Evolutionary conservation across 2,888 invertebrate species (phyloP).

Genomic region (Pollenia labialis): DNA sequence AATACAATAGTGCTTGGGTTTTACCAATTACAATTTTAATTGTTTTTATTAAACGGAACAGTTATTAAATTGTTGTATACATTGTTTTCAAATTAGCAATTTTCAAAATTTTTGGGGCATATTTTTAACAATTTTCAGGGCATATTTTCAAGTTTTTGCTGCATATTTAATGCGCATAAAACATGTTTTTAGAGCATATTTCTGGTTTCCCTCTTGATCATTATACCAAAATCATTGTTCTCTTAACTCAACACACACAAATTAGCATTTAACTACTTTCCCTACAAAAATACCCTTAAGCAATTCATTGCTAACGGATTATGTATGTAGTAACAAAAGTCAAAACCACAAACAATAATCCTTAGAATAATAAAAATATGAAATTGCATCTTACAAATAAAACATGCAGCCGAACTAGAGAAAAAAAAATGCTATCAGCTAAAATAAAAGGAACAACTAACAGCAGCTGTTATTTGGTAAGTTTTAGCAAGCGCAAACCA

Average conservation of each 20-base stretch:
- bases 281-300: constrained; percentile 10
- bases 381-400: constrained; percentile 17
- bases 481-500: constrained; percentile 9
- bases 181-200: no score
- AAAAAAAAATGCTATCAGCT: background rate
- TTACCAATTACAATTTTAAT: no score
- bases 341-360: constrained; percentile 32
- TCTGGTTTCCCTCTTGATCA: no score
- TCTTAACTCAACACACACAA: background rate
- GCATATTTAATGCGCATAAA: no score
- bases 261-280: background rate
- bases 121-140: no score
- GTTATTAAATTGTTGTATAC: no score
- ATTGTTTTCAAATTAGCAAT: no score
- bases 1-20: no score
- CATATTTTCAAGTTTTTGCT: no score
- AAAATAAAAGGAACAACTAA: constrained; percentile 28
- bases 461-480: constrained; percentile 60
- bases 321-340: constrained; percentile 23
- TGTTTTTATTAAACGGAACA: no score
- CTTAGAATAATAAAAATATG: constrained; percentile 36
- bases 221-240: background rate
- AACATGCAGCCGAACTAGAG: background rate
- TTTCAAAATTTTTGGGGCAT: no score
- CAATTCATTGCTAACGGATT: background rate